A percentile compares a stretch with the other conserved stretches of the same genome.
Conservation (phyloP, 2,888 invertebrate species). For the Didymodactylos carnosus region DNA sequence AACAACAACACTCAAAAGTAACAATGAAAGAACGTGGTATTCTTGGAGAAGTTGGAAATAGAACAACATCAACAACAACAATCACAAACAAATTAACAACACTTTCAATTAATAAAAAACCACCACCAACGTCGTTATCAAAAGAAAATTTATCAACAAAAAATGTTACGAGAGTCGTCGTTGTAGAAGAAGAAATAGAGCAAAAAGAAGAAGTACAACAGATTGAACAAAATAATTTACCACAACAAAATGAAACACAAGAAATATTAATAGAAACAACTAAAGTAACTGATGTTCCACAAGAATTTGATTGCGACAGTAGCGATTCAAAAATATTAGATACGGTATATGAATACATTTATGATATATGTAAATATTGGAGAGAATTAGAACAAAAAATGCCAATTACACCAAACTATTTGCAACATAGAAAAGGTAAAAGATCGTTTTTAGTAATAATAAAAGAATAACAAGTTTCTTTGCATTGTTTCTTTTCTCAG, state of each 20-base stretch:
- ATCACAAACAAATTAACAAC: too few species aligned
- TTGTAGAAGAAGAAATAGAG: neutral
- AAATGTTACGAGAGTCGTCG: too few species aligned
- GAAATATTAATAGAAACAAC: too few species aligned
- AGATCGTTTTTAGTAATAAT: too few species aligned
- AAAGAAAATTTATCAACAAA: too few species aligned
- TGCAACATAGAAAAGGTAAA: too few species aligned
- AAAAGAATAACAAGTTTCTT: too few species aligned
- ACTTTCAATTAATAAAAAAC: too few species aligned
- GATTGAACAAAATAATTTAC: too few species aligned
- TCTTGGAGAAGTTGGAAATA: neutral
- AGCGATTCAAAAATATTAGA: neutral
- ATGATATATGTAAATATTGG: neutral
- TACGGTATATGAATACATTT: neutral
- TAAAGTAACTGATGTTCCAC: neutral
- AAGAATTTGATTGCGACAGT: neutral
- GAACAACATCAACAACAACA: neutral
- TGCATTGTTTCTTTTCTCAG: too few species aligned
- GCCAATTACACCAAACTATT: neutral
- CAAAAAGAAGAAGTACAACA: neutral
- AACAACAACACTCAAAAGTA: neutral
- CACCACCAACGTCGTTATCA: too few species aligned
- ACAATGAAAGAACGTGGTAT: neutral
- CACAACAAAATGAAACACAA: too few species aligned
- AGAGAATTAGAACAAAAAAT: neutral